Percentiles rank a stretch among this genome's conserved stretches.
Conservation (phyloP, 1,140 invertebrate species). For the Macrosteles quadrilineatus region DNA sequence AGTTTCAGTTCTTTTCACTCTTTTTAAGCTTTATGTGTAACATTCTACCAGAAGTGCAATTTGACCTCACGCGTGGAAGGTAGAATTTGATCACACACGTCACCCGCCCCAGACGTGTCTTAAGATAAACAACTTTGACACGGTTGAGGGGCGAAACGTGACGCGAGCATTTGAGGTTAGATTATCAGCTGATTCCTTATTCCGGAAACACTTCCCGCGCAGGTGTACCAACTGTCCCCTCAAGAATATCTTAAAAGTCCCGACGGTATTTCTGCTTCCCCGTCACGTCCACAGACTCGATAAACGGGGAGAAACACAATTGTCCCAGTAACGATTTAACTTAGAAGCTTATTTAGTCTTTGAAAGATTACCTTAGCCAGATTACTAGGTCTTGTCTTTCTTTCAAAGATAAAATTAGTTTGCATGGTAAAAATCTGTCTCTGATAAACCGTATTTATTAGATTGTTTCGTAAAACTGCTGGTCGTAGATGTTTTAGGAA, state of each 20-base stretch:
- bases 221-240: slow-evolving; percentile 13
- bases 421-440: no score
- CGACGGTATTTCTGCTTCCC: background rate
- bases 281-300: background rate
- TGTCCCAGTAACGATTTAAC: background rate
- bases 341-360: background rate
- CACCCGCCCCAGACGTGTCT: background rate
- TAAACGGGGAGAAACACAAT: background rate
- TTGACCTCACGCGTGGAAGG: background rate
- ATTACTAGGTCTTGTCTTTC: no score
- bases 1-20: no score
- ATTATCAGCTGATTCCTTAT: slow-evolving; percentile 14
- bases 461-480: no score
- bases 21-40: no score
- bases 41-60: no score
- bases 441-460: no score
- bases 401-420: no score
- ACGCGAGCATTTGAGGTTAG: slow-evolving; percentile 16
- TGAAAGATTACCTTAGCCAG: no score
- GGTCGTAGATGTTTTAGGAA: no score
- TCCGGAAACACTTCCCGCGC: slow-evolving; percentile 11
- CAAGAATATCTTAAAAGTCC: slow-evolving; percentile 12
- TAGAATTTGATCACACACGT: slow-evolving; percentile 9
- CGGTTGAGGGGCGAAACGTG: slow-evolving; percentile 4
- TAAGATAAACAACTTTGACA: slow-evolving; percentile 8